phyloP scores from a whole-genome alignment of 2,797 vertebrate genomes.

The Neosilurus mollespiculum region DNA sequence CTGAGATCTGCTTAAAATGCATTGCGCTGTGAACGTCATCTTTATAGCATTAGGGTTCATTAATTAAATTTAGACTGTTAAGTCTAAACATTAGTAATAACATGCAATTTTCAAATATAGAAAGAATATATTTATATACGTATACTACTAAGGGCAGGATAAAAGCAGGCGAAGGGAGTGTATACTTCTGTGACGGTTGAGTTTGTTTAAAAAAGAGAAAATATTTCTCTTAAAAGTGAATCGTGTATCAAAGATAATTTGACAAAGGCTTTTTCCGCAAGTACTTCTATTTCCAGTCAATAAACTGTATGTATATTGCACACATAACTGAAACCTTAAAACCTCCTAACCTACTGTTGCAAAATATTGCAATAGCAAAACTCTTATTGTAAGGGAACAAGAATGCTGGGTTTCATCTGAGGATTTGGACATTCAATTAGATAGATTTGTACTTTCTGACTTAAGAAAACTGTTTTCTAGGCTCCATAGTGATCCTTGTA shows the following conservation, averaged over 20 bases:
- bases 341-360: constrained; percentile 29
- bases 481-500: constrained; percentile 44
- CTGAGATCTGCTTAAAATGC: background rate
- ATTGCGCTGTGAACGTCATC: constrained; percentile 2
- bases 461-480: constrained; percentile 38
- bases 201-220: constrained; percentile 31
- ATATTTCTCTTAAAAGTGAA: background rate
- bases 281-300: constrained; percentile 25
- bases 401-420: constrained; percentile 18
- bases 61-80: constrained; percentile 40
- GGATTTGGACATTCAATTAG: constrained; percentile 40
- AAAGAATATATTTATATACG: constrained; percentile 54
- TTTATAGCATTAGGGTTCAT: constrained; percentile 37
- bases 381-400: constrained; percentile 27
- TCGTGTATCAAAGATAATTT: constrained; percentile 25
- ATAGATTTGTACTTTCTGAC: constrained; percentile 41
- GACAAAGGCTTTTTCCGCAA: constrained; percentile 25
- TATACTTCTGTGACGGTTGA: constrained; percentile 38
- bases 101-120: constrained; percentile 55
- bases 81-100: constrained; percentile 51
- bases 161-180: constrained; percentile 37
- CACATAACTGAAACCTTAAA: constrained; percentile 9
- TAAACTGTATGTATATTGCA: constrained; percentile 4
- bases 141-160: constrained; percentile 42
- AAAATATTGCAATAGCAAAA: constrained; percentile 45